phyloP scores from a whole-genome alignment of 2,113 vertebrate species.

The Romanogobio albipinnatus region DNA sequence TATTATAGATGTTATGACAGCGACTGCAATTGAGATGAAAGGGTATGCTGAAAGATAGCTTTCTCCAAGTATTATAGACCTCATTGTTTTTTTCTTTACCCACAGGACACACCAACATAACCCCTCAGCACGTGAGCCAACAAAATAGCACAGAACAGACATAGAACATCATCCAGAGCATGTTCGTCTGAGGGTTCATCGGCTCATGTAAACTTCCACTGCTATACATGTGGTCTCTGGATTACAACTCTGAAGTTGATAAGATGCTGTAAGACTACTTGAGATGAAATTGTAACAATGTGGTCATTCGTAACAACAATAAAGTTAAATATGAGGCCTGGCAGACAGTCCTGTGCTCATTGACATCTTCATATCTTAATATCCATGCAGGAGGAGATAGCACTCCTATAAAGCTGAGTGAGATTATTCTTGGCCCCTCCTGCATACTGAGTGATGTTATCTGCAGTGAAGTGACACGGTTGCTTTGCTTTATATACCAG shows the following conservation, averaged over 20 bases:
- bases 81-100: not conserved
- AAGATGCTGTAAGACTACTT: not conserved
- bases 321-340: not conserved
- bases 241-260: constrained; percentile 6
- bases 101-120: not conserved
- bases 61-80: not conserved
- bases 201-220: not conserved
- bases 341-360: constrained; percentile 14
- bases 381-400: constrained; percentile 32
- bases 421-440: constrained; percentile 45
- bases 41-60: not conserved
- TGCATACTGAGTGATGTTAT: constrained; percentile 69
- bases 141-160: not conserved
- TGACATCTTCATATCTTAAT: constrained; percentile 40
- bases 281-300: not conserved
- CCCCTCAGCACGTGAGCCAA: not conserved
- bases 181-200: not conserved
- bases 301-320: not conserved
- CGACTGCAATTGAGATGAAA: not conserved
- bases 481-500: constrained; percentile 70
- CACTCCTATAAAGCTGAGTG: constrained; percentile 56
- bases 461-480: constrained; percentile 61
- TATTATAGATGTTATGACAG: not conserved
- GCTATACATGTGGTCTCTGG: not conserved
- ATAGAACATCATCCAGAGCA: not conserved